Evolutionary conservation across 2,113 vertebrate genomes (phyloP), one percentile per base, ranked within the genome.

Genomic region (Coreoperca whiteheadi): DNA sequence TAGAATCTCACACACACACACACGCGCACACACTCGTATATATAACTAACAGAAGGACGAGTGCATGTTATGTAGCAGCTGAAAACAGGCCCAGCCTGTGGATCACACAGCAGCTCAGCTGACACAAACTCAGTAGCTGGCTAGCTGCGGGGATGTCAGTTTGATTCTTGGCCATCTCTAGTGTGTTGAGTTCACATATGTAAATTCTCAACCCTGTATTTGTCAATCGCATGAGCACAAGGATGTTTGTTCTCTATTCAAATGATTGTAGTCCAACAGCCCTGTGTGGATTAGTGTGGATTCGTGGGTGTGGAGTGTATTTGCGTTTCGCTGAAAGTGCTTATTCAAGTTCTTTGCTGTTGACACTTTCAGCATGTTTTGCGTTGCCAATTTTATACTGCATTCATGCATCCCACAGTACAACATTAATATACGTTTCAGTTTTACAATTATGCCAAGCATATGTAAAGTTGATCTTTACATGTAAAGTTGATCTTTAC

Each of bases 321-420:
- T 90, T 84, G 48, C 60, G 86, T 77, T 81, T 28, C 7, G 25
- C 64, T 77, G 61, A 25, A 83, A 60, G 59, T 67, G 53, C 77
- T 75, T 76, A 88, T 83, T 83, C 67, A 88, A 77, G 77, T 89
- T 25, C 39, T 80, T 60, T 21, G 18, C 64, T 77, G 72, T 70
- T 84, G 75, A 87, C 84, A 85, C 37, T 74, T 80, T 23, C 6
- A 63, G 30, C 72, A 60, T 48, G 48, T 78, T 74, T 74, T 25
- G 46, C 79, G 67, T 85, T 4, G 66, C 37, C 43, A 59, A 2
- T 59, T 74, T 25, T 70, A 32, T 6, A 41, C 32, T 67, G 12
- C 28, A 23, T 54, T 65, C n/a, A n/a, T 77, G 77, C 25, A 28
- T 10, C n/a, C 15, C 11, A 16, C 48, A 65, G 16, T 8, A 41